A percentile compares a stretch with the other conserved stretches of the same genome.
phyloP scores from a whole-genome alignment of 1,140 invertebrate genomes.

The Heliconius nattereri region DNA sequence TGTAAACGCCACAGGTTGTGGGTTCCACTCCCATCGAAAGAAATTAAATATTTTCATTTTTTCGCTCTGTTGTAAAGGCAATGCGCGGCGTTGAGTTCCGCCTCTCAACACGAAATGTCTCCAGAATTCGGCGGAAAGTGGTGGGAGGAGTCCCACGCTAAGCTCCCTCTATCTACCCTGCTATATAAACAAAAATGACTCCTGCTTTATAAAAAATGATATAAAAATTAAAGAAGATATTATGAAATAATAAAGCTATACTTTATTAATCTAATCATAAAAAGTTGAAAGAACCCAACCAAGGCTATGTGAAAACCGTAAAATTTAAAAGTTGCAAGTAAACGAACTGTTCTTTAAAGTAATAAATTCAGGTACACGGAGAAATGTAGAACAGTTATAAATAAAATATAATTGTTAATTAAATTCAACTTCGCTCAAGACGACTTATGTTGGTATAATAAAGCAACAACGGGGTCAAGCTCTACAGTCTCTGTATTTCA shows the following conservation, averaged over 20 bases:
- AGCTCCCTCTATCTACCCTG: no score
- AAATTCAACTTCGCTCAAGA: constrained; percentile 12
- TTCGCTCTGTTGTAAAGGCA: no score
- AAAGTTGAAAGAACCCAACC: constrained; percentile 14
- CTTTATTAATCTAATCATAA: constrained; percentile 22
- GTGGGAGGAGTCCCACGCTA: no score
- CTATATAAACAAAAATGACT: no score
- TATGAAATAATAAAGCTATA: constrained; percentile 10
- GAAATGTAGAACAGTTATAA: constrained; percentile 14
- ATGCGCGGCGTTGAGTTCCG: no score
- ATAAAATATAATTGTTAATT: constrained; percentile 16
- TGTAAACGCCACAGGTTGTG: no score
- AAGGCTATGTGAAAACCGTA: not conserved
- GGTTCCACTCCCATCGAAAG: no score
- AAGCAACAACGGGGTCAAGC: constrained; percentile 10
- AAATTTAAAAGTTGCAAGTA: not conserved
- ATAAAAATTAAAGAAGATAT: constrained; percentile 16
- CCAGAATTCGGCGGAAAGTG: no score
- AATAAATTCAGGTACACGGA: constrained; percentile 3
- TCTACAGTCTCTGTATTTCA: not conserved
- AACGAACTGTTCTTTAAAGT: not conserved
- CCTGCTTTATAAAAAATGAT: no score
- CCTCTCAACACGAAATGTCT: no score
- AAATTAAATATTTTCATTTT: no score
- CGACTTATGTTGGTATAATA: constrained; percentile 7